Conservation (phyloP, 2,888 invertebrate genomes). For the Dasypolia templi region DNA sequence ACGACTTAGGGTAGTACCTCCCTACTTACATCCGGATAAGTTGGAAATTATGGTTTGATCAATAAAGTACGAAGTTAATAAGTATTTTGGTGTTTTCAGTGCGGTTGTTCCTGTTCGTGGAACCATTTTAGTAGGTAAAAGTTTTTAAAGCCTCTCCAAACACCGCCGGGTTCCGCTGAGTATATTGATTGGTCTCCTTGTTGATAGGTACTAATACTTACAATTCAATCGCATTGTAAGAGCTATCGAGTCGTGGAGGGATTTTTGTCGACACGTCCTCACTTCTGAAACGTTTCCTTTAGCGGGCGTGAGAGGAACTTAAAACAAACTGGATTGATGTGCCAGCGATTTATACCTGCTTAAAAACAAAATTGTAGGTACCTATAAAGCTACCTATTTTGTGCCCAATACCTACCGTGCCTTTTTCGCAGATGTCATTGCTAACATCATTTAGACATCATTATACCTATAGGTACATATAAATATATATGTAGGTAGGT, state of each 20-base stretch:
- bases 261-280: conserved; percentile 59
- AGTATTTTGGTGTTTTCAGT: conserved; percentile 5
- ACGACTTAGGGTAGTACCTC: conserved; percentile 1
- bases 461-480: background rate
- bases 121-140: conserved; percentile 42
- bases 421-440: background rate
- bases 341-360: background rate
- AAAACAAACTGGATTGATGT: conserved; percentile 30
- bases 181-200: conserved; percentile 48
- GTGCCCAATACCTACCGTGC: background rate
- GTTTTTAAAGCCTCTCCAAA: conserved; percentile 44
- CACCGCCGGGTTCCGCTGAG: conserved; percentile 23
- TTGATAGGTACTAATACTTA: conserved; percentile 64
- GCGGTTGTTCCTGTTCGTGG: conserved; percentile 4
- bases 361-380: background rate
- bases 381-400: background rate
- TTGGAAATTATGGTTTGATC: conserved; percentile 11
- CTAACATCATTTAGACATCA: background rate
- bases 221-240: conserved; percentile 63
- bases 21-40: conserved; percentile 1
- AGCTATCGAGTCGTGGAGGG: conserved; percentile 60
- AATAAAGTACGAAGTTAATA: conserved; percentile 10
- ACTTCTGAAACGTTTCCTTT: conserved; percentile 51
- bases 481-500: no score
- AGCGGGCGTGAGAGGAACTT: conserved; percentile 35